Base-by-base conservation (phyloP, 2,797 vertebrate species). In the Apogon talboti region DNA sequence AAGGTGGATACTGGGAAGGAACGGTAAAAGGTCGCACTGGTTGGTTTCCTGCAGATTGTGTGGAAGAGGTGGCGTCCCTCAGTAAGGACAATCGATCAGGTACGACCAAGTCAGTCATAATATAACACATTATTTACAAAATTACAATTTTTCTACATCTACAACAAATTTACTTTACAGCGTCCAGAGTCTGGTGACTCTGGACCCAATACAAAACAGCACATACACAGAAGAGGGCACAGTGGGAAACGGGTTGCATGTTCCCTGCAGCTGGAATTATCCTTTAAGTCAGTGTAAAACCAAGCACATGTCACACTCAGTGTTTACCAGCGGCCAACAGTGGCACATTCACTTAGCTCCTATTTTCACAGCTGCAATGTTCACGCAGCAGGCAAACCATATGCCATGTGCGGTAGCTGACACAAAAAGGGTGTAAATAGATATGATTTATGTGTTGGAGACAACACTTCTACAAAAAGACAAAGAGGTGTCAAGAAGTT, bases 1-100 rank as follows among this genome's bases (percentile, higher is more conserved):
- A 98, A 83, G 96, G 95, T n/a, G 96, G 96, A 48, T 97, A 95
- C 92, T 98, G 96, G 96, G 96, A 98, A 83, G 96, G 96, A 62
- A 96, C 95, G 3, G 95, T 94, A 62, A 96, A 95, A 89, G 96
- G 96, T 78, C 95, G 95, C 0, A 86, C 95, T 0, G 96, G 96
- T 77, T 98, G 96, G 96, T 98, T 98, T 88, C 96, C 96, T 1
- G 94, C 96, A 0, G 96, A 96, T 64, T 96, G 95, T 51, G 95
- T 97, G 55, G 96, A 98, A 72, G 96, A 98, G 83, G 95, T 95
- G 68, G 92, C 93, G 2, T 90, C 92, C 49, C 93, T 83, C 65
- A 94, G 84, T 76, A 95, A 95, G 91, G 96, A 91, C 9, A 75
- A 62, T 67, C 87, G 89, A 73, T 37, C 89, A 88, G 94, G 93